Conservation (phyloP, 2,888 invertebrate genomes). For the Synergus itoensis region DNA sequence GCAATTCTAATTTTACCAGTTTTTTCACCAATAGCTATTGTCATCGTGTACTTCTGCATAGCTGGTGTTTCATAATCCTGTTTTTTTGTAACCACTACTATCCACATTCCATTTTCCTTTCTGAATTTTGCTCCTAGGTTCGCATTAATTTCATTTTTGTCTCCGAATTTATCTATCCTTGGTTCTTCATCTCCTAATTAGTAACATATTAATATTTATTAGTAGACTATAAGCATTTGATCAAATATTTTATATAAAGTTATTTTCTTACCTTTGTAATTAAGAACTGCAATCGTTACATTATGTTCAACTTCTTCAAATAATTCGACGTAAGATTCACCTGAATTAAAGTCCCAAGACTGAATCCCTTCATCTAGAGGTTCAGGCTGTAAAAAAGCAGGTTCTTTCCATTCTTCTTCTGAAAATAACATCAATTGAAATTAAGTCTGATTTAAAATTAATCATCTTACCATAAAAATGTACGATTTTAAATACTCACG, state of each 20-base stretch:
- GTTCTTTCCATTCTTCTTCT: slow-evolving; percentile 48
- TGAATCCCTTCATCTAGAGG: slow-evolving; percentile 46
- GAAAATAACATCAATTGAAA: not conserved
- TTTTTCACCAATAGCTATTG: slow-evolving; percentile 65
- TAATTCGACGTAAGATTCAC: slow-evolving; percentile 73
- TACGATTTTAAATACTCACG: not conserved
- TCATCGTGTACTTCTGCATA: slow-evolving; percentile 78
- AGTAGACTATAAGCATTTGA: not conserved
- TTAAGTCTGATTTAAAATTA: not conserved
- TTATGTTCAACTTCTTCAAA: slow-evolving; percentile 78
- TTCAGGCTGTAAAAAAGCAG: slow-evolving; percentile 52
- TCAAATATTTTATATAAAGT: not conserved
- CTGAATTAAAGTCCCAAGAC: slow-evolving; percentile 33
- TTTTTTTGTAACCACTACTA: slow-evolving; percentile 70
- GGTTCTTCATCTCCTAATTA: slow-evolving; percentile 48
- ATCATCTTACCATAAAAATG: not conserved
- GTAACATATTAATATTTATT: not conserved
- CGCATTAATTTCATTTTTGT: slow-evolving; percentile 50
- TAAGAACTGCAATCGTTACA: slow-evolving; percentile 78
- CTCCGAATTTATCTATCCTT: slow-evolving; percentile 48
- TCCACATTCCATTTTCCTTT: slow-evolving; percentile 56
- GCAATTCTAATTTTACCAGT: slow-evolving; percentile 72
- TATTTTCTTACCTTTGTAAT: slow-evolving; percentile 76
- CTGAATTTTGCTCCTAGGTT: slow-evolving; percentile 57
- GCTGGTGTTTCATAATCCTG: slow-evolving; percentile 80